These are phyloP conservation scores for Nineta flava DNA, from an alignment of 2,888 invertebrate species.

Conservation along the genomic window DNA sequence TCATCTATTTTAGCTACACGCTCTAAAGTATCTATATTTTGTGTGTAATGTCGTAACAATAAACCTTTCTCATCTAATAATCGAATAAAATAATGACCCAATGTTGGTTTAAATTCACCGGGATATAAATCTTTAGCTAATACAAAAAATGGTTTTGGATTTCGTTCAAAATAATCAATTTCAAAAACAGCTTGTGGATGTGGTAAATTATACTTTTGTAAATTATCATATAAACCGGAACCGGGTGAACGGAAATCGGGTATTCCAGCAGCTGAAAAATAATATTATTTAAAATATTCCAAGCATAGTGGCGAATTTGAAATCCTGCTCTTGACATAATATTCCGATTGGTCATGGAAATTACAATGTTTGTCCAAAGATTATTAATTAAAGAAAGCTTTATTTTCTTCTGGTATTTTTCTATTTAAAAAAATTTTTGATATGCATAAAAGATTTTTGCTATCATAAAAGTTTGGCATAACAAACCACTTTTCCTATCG, in stretches of 20 bases:
- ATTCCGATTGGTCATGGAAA: slow-evolving; percentile 1
- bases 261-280: slow-evolving; percentile 70
- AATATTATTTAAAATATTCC: neutral
- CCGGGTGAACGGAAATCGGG: slow-evolving; percentile 92
- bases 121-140: slow-evolving; percentile 83
- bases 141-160: slow-evolving; percentile 86
- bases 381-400: too few relatives aligned
- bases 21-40: slow-evolving; percentile 92
- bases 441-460: too few relatives aligned
- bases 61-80: slow-evolving; percentile 70
- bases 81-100: slow-evolving; percentile 79
- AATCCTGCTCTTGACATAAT: too few relatives aligned
- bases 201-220: slow-evolving; percentile 80
- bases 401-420: too few relatives aligned
- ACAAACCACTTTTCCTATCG: too few relatives aligned
- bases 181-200: slow-evolving; percentile 89
- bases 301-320: neutral
- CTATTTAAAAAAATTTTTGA: too few relatives aligned
- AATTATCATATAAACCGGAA: slow-evolving; percentile 80
- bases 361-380: neutral
- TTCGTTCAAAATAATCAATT: slow-evolving; percentile 67
- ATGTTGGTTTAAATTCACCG: slow-evolving; percentile 74
- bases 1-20: slow-evolving; percentile 67
- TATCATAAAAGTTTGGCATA: too few relatives aligned
- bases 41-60: slow-evolving; percentile 59